Conservation (phyloP, 2,888 invertebrate genomes). For the Plemyria rubiginata region DNA sequence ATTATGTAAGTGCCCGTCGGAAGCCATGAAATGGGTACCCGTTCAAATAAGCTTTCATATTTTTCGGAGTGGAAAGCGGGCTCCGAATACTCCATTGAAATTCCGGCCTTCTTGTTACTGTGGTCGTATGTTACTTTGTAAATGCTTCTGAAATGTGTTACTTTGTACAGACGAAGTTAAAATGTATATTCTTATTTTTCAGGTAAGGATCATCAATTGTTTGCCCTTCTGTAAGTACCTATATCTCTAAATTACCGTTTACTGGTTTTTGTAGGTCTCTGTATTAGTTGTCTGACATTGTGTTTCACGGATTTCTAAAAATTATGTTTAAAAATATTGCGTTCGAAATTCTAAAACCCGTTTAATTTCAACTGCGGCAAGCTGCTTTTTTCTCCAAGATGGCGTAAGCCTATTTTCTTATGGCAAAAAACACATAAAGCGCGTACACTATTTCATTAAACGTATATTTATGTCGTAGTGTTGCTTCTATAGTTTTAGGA, state of each 20-base stretch:
- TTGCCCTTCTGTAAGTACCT: conserved; percentile 5
- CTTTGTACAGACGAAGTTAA: neutral
- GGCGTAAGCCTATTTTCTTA: conserved; percentile 31
- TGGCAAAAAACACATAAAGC: conserved; percentile 22
- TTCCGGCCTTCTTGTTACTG: conserved; percentile 3
- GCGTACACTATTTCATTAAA: conserved; percentile 15
- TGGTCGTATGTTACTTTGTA: neutral
- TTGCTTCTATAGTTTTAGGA: neutral
- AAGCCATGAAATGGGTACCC: conserved; percentile 15
- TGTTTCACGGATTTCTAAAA: too few species aligned
- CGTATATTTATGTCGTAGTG: conserved; percentile 4
- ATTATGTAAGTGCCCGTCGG: conserved; percentile 58
- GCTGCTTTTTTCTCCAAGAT: conserved; percentile 22
- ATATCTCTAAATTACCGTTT: too few species aligned
- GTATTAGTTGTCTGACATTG: too few species aligned
- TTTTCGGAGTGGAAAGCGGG: conserved; percentile 14
- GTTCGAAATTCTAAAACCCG: conserved; percentile 11
- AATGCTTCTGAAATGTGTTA: neutral
- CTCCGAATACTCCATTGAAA: conserved; percentile 7
- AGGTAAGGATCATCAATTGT: conserved; percentile 17
- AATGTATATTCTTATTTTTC: conserved; percentile 3
- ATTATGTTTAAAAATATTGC: neutral
- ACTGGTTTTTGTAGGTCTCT: too few species aligned
- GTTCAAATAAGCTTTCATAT: conserved; percentile 11
- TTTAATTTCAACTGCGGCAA: conserved; percentile 7